These are phyloP conservation scores for Nothoprocta pentlandii DNA, from an alignment of 2,113 vertebrate genomes.

Conservation along the genomic window DNA sequence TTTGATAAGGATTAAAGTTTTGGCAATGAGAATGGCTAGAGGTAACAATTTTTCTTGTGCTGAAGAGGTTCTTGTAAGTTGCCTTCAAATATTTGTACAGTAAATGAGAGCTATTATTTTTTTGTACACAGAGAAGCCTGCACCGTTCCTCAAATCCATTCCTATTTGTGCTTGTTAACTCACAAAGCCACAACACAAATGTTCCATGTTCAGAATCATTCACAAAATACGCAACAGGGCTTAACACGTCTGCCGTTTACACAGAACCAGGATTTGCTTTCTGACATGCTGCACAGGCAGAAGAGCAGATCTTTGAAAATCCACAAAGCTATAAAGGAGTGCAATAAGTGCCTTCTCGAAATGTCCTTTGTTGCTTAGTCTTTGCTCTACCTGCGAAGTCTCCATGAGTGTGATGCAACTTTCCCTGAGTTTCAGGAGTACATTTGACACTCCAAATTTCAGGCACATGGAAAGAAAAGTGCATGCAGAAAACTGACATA, in stretches of 20 bases:
- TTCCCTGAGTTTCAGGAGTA: not conserved
- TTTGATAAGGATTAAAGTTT: conserved; percentile 66
- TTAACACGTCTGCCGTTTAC: not conserved
- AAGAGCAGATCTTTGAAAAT: not conserved
- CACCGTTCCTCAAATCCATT: conserved; percentile 28
- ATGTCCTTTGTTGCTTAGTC: not conserved
- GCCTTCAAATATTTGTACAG: conserved; percentile 62
- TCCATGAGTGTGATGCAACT: not conserved
- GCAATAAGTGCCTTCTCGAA: not conserved
- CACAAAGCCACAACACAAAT: not conserved
- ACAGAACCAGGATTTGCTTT: not conserved
- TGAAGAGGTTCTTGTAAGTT: conserved; percentile 52
- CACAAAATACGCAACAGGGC: not conserved
- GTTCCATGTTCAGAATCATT: not conserved
- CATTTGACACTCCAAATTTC: not conserved
- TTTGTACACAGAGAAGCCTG: not conserved
- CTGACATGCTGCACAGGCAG: accelerated
- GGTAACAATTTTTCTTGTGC: conserved; percentile 45
- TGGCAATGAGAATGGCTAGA: conserved; percentile 28
- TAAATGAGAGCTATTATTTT: conserved; percentile 26
- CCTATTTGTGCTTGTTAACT: conserved; percentile 44
- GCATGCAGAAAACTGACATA: not conserved
- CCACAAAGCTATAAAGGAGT: not conserved
- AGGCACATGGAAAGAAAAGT: not conserved
- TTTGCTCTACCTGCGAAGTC: not conserved